Conservation (phyloP, 1,140 invertebrate species). For the Sarcophaga bullata region DNA sequence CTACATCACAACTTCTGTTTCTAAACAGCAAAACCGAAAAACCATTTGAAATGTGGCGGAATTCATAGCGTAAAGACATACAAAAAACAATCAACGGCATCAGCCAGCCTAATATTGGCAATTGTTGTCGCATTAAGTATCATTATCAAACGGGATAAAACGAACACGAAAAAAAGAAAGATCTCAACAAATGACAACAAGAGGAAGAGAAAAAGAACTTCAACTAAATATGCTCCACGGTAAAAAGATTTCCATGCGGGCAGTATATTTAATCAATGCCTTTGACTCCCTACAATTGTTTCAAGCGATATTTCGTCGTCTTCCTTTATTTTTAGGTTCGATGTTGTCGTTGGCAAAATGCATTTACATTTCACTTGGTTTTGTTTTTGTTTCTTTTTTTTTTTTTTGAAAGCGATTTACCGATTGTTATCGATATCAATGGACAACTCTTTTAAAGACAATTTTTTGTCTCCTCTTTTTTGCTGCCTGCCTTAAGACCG, state of each 20-base stretch:
- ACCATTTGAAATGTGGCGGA: constrained; percentile 1
- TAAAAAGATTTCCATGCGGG: not conserved
- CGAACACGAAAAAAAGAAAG: not conserved
- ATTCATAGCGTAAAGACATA: not conserved
- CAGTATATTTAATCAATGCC: constrained; percentile 15
- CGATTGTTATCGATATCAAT: constrained; percentile 20
- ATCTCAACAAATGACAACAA: not conserved
- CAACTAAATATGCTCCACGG: no score
- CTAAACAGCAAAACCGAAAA: not conserved
- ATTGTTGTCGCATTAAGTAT: constrained; percentile 15
- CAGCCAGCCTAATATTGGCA: not conserved
- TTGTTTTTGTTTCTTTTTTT: not conserved
- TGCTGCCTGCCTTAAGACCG: not conserved
- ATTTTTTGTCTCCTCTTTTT: constrained; percentile 6
- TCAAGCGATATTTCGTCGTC: not conserved
- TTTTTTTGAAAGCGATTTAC: not conserved
- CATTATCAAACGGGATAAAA: constrained; percentile 18
- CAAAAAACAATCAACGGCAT: no score
- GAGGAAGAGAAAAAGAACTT: no score
- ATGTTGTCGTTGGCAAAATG: not conserved
- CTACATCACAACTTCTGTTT: not conserved
- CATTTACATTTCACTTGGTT: not conserved
- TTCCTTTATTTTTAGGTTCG: not conserved
- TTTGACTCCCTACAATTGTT: not conserved
- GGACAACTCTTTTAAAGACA: constrained; percentile 36